Evolutionary conservation across 2,113 vertebrate genomes (phyloP).

Genomic region (Ptychochromis oligacanthus): DNA sequence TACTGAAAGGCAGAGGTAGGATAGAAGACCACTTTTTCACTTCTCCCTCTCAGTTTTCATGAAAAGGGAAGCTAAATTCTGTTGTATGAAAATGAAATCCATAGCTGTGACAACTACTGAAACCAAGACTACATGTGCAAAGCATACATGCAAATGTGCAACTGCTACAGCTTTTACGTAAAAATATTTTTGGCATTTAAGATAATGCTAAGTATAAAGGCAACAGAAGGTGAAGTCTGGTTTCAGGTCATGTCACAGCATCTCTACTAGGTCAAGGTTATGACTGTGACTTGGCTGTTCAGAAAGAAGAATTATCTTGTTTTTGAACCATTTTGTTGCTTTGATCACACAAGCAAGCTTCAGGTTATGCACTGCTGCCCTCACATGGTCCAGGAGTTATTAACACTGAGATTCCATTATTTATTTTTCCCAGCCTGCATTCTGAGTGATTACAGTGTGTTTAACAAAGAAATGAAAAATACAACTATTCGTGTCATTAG

Average conservation of each 20-base stretch:
- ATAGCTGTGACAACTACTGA: background rate
- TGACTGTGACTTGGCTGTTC: background rate
- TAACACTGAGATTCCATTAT: background rate
- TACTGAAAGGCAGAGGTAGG: background rate
- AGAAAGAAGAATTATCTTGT: fast-evolving
- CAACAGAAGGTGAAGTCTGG: background rate
- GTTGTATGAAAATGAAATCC: background rate
- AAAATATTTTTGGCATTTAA: background rate
- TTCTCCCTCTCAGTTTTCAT: slow-evolving; percentile 46
- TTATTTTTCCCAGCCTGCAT: background rate
- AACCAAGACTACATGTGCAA: slow-evolving; percentile 1
- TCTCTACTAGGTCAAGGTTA: background rate
- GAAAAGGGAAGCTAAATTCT: background rate
- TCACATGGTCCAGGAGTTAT: background rate
- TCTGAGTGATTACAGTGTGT: background rate
- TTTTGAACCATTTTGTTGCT: background rate
- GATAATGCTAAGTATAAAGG: background rate
- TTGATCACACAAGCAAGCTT: background rate
- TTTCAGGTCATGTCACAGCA: background rate
- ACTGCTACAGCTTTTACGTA: background rate
- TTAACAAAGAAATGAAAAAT: background rate
- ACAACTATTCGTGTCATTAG: background rate
- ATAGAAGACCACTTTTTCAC: slow-evolving; percentile 37
- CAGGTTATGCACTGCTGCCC: background rate
- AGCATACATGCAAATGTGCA: background rate